A percentile compares a stretch with the other conserved stretches of the same genome.
These are phyloP conservation scores for Malurus alboscapulatus DNA, from an alignment of 2,113 vertebrate genomes.

Conservation along the genomic window DNA sequence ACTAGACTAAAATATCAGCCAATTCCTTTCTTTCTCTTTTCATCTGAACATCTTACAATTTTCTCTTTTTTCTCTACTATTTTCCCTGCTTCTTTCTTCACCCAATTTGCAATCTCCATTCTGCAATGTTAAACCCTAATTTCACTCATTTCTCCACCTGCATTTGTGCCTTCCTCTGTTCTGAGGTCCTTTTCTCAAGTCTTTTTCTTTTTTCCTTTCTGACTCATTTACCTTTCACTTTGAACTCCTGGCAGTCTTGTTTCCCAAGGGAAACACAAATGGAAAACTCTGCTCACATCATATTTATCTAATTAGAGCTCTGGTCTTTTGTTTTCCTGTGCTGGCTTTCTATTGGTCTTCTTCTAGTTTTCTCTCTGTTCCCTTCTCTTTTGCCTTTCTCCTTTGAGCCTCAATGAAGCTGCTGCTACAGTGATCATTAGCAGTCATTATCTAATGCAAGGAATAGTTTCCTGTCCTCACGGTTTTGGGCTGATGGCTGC, in stretches of 20 bases:
- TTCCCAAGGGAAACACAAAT: background rate
- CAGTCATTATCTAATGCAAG: background rate
- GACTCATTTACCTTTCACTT: slow-evolving; percentile 6
- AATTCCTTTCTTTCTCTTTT: background rate
- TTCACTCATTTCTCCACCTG: background rate
- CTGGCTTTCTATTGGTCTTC: background rate
- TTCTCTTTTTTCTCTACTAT: background rate
- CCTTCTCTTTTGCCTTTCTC: background rate
- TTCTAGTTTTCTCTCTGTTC: background rate
- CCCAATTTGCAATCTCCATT: background rate
- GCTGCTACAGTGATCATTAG: background rate
- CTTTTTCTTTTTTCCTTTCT: background rate
- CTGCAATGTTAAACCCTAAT: background rate
- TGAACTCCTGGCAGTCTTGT: background rate
- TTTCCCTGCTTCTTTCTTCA: background rate
- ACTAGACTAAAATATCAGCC: background rate
- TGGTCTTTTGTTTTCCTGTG: background rate
- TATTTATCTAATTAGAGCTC: background rate
- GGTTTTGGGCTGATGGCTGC: background rate
- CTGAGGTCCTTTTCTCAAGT: background rate
- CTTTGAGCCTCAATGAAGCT: background rate
- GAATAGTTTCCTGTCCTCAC: background rate
- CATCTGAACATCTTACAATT: background rate
- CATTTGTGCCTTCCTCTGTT: background rate
- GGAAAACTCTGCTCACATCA: background rate